These are phyloP conservation scores for Pristionchus japonicus DNA, from an alignment of 2,888 invertebrate genomes.

Conservation along the genomic window DNA sequence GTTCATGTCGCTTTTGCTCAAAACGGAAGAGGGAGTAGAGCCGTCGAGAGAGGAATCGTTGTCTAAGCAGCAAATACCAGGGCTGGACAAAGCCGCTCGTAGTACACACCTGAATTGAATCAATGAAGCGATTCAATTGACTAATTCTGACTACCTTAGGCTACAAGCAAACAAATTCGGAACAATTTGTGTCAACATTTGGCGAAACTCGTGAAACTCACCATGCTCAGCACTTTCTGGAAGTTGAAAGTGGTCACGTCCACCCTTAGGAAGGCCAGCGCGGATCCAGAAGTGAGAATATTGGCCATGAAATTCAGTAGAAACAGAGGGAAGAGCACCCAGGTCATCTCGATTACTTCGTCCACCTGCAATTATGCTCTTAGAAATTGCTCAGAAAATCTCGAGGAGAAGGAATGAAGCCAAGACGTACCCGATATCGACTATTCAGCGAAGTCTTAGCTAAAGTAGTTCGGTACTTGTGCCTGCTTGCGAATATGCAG, in stretches of 20 bases:
- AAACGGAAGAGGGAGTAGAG: not conserved
- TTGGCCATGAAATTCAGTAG: constrained; percentile 31
- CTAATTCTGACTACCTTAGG: no score
- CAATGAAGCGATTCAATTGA: no score
- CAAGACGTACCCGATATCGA: constrained; percentile 22
- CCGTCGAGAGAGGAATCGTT: constrained; percentile 4
- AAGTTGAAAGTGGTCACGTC: constrained; percentile 39
- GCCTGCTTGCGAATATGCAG: constrained; percentile 19
- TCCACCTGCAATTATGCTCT: not conserved
- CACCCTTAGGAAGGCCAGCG: not conserved
- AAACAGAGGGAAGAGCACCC: constrained; percentile 31
- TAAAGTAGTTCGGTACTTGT: not conserved
- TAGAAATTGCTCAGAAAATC: not conserved
- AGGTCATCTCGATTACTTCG: constrained; percentile 8
- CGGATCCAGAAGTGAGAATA: constrained; percentile 23
- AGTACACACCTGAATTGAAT: constrained; percentile 17
- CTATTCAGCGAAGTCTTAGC: constrained; percentile 1
- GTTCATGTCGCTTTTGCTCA: not conserved
- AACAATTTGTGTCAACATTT: not conserved
- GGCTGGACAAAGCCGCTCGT: constrained; percentile 21
- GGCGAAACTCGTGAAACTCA: not conserved
- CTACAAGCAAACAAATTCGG: not conserved
- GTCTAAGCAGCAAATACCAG: constrained; percentile 25
- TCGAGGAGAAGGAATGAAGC: not conserved
- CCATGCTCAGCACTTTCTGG: constrained; percentile 31